Evolutionary conservation across 2,888 invertebrate species (phyloP), one percentile per base, ranked within the genome.

Genomic region (Protophormia terraenovae): DNA sequence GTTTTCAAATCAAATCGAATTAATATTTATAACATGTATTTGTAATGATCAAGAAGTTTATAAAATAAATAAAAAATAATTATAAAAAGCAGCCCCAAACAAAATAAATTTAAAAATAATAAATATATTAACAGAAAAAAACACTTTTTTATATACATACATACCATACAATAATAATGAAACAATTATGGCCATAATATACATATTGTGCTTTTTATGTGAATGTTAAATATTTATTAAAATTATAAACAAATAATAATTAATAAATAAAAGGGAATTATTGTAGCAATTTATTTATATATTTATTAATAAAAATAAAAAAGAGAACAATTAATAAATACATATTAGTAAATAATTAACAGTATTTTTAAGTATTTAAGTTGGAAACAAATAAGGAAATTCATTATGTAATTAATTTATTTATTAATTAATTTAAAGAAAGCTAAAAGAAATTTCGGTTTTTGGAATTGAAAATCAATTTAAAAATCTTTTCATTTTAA

Each of bases 171-270:
- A 73, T 73, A 78, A 90, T 83, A 88, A 88, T 87, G 29, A 77
- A 73, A 88, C 87, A 88, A 87, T 86, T 88, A 86, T 87, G 87
- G 87, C 87, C 87, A 87, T 79, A 76, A 87, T 72, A 87, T 69
- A 84, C 47, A 84, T 83, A 88, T 80, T 83, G 78, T 79, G 85
- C 84, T 84, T 84, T 84, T 84, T 78, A 84, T 84, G 84, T 84
- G 81, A 84, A 84, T 84, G 84, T 84, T 84, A 81, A 81, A 69
- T 84, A 84, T 81, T 84, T n/a, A n/a, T n/a, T 81, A 73, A 78
- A 78, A 72, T 58, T 73, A 67, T 41, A 69, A 67, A 45, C 38
- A 58, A 58, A 45, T 66, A 24, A 66, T 58, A n/a, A 62, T 24
- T 35, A 67, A 64, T 1, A 64, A 60, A 75, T n/a, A 83, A 77